These are phyloP conservation scores for Drosophila hydei DNA, from an alignment of 1,140 invertebrate genomes.

Conservation along the genomic window DNA sequence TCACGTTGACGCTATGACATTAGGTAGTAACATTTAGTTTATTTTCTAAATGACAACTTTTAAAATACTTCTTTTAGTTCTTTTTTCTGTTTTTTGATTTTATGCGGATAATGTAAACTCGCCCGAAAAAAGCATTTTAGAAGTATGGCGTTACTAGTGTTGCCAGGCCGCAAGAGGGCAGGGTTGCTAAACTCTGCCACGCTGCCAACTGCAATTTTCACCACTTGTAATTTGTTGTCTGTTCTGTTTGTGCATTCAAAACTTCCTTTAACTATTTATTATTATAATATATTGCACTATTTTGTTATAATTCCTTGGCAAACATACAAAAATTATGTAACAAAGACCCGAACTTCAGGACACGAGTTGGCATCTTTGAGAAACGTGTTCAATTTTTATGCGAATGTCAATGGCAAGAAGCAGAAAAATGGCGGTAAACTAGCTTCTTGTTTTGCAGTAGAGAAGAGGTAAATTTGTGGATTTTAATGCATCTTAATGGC, in stretches of 20 bases:
- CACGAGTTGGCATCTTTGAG: conserved; percentile 46
- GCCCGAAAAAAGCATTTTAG: conserved; percentile 71
- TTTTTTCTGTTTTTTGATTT: conserved; percentile 47
- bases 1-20: conserved; percentile 34
- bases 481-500: conserved; percentile 42
- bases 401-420: conserved; percentile 51
- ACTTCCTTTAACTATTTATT: not conserved
- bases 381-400: conserved; percentile 21
- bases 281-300: not conserved
- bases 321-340: conserved; percentile 58
- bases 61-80: conserved; percentile 37
- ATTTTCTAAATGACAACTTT: conserved; percentile 30
- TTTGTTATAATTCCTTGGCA: not conserved
- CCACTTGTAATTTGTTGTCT: not conserved
- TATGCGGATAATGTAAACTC: conserved; percentile 60
- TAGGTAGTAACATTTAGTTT: conserved; percentile 27
- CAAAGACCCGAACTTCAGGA: conserved; percentile 12
- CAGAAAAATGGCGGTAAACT: conserved; percentile 71
- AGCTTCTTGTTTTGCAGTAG: conserved; percentile 77
- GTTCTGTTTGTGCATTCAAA: not conserved
- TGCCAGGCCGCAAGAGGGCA: conserved; percentile 57
- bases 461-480: conserved; percentile 25
- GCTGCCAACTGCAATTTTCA: conserved; percentile 48
- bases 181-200: conserved; percentile 56
- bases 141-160: conserved; percentile 76